phyloP scores from a whole-genome alignment of 2,113 vertebrate genomes.

The Tupaia tana region DNA sequence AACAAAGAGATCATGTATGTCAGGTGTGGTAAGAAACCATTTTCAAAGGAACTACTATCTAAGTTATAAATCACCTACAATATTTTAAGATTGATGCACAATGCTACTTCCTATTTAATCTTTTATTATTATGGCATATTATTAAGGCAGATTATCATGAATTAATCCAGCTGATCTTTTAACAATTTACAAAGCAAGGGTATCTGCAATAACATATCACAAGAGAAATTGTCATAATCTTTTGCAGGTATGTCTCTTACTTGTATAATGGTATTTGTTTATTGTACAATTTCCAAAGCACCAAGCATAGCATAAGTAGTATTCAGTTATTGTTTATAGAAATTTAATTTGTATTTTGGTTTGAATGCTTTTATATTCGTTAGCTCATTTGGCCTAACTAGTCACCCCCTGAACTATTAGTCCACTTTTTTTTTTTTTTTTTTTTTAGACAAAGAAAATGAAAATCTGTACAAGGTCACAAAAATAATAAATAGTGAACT shows the following conservation, averaged over 20 bases:
- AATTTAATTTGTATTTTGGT: slow-evolving; percentile 30
- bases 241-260: not conserved
- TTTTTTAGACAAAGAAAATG: slow-evolving; percentile 30
- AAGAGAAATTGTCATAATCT: slow-evolving; percentile 10
- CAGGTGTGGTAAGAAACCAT: not conserved
- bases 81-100: slow-evolving; percentile 48
- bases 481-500: slow-evolving; percentile 20
- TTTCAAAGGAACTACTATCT: not conserved
- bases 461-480: slow-evolving; percentile 38
- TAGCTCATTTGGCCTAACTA: slow-evolving; percentile 7
- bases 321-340: not conserved
- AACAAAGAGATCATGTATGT: not conserved
- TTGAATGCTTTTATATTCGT: slow-evolving; percentile 35
- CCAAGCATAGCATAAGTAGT: not conserved
- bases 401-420: not conserved
- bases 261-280: slow-evolving; percentile 26
- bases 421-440: slow-evolving; percentile 2
- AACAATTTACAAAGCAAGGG: not conserved
- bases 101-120: not conserved
- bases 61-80: slow-evolving; percentile 4
- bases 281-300: not conserved
- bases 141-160: not conserved
- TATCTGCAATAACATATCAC: not conserved
- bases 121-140: slow-evolving; percentile 10
- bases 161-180: slow-evolving; percentile 26